These are phyloP conservation scores for Notolepis coatsorum DNA, from an alignment of 2,797 vertebrate genomes.

Conservation along the genomic window DNA sequence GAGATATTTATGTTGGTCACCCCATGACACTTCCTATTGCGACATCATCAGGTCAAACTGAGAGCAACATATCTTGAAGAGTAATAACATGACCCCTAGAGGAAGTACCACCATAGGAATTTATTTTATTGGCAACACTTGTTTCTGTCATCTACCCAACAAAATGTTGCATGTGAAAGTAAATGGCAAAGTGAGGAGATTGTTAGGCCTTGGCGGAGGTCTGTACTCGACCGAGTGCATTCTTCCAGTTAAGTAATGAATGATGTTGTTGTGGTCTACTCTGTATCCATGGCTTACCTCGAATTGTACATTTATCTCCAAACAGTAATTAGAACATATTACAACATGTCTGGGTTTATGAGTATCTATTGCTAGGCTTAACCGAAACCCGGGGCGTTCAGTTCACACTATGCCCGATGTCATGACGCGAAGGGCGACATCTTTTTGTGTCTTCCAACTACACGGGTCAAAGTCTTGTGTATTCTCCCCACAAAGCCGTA, in stretches of 20 bases:
- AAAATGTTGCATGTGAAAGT: no score
- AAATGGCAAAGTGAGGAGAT: no score
- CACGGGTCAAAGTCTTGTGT: constrained; percentile 77
- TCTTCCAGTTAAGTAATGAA: constrained; percentile 48
- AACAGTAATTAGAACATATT: neutral
- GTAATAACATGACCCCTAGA: no score
- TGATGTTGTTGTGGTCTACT: constrained; percentile 8
- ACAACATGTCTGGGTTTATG: constrained; percentile 2
- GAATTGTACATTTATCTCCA: constrained; percentile 15
- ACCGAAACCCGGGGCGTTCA: constrained; percentile 3
- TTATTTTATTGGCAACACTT: no score
- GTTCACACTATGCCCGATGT: neutral
- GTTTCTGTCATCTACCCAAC: no score
- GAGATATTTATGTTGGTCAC: no score
- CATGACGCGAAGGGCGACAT: neutral
- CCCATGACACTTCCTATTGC: no score
- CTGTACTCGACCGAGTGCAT: no score
- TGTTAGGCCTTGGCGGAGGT: no score
- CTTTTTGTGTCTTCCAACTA: constrained; percentile 11
- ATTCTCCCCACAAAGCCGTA: constrained; percentile 22
- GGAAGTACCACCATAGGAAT: no score
- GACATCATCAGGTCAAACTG: no score
- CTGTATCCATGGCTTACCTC: neutral
- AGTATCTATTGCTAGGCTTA: constrained; percentile 7
- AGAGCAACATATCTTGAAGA: no score